Conservation (phyloP, 2,797 vertebrate species). For the Pelodytes ibericus region DNA sequence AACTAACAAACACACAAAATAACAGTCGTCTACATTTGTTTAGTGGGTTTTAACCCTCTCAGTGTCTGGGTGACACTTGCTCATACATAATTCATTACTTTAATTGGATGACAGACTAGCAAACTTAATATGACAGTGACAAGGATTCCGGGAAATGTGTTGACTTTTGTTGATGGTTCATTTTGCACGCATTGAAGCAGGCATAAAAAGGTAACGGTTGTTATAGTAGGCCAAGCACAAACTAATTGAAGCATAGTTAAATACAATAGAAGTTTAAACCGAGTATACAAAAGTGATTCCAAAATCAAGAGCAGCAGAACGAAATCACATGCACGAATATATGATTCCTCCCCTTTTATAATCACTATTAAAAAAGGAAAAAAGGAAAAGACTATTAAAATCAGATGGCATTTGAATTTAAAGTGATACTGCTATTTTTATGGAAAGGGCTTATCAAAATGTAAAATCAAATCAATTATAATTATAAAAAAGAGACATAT, state of each 20-base stretch:
- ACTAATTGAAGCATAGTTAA: conserved; percentile 45
- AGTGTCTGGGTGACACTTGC: conserved; percentile 20
- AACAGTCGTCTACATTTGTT: no score
- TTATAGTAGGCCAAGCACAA: conserved; percentile 50
- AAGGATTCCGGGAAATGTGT: conserved; percentile 46
- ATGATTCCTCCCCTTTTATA: no score
- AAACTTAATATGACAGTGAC: conserved; percentile 19
- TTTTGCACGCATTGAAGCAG: conserved; percentile 45
- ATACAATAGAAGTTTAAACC: conserved; percentile 42
- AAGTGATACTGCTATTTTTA: no score
- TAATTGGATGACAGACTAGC: conserved; percentile 41
- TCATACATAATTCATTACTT: conserved; percentile 42
- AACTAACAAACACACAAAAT: no score
- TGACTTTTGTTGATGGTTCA: conserved; percentile 49
- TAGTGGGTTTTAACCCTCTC: no score
- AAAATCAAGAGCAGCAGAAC: conserved; percentile 29
- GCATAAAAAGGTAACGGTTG: conserved; percentile 45
- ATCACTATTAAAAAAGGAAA: no score
- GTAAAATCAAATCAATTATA: no score
- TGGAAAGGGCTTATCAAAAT: no score
- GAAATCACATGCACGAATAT: conserved; percentile 20
- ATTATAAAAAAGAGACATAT: no score
- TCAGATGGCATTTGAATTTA: no score
- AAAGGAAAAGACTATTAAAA: no score
- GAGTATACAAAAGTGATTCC: conserved; percentile 44